Percentiles rank a stretch among this genome's conserved stretches.
Evolutionary conservation across 2,888 invertebrate genomes (phyloP).

Genomic region (Nemotelus pantherinus): DNA sequence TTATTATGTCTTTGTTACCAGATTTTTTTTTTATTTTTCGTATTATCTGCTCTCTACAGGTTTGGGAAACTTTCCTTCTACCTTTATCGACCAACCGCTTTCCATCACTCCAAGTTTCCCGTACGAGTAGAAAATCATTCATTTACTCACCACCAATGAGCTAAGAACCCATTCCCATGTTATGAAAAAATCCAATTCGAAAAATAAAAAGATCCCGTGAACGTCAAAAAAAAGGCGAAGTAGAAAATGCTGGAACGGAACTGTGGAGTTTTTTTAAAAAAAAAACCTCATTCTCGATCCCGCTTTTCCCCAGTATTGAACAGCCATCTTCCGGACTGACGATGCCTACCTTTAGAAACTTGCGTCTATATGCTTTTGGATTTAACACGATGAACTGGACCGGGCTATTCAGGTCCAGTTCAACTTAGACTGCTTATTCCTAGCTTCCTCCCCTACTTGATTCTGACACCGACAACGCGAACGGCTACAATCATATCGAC

Average conservation of each 20-base stretch:
- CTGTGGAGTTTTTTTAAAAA: constrained; percentile 36
- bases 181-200: constrained; percentile 39
- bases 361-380: constrained; percentile 30
- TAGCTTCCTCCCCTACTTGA: constrained; percentile 16
- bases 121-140: constrained; percentile 30
- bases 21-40: not conserved
- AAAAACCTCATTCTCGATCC: constrained; percentile 26
- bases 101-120: not conserved
- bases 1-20: not conserved
- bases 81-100: constrained; percentile 3
- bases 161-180: constrained; percentile 29
- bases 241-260: constrained; percentile 24
- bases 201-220: constrained; percentile 21
- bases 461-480: constrained; percentile 29
- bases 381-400: constrained; percentile 41
- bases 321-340: constrained; percentile 21
- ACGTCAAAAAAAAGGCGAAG: constrained; percentile 29
- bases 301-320: constrained; percentile 17
- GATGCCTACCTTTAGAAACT: constrained; percentile 24
- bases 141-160: constrained; percentile 26
- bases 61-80: not conserved
- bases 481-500: constrained; percentile 9
- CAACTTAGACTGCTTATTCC: constrained; percentile 41
- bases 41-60: constrained; percentile 5
- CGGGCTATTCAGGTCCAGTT: constrained; percentile 39